phyloP scores from a whole-genome alignment of 64 coral and sea anemone genomes.

The Anthopleura sola region DNA sequence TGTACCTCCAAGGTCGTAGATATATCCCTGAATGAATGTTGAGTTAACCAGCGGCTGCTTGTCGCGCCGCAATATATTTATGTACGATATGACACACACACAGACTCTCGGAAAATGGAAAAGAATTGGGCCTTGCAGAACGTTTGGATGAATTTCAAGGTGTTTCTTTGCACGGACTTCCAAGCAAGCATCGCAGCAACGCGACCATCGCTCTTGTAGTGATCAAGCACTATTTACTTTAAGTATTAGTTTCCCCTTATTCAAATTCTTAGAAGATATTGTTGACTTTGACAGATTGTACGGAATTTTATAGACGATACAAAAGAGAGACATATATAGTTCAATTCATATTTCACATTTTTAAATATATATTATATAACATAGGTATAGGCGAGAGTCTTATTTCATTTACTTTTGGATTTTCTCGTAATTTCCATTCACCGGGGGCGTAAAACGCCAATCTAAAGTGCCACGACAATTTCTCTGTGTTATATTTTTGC shows the following conservation, averaged over 20 bases:
- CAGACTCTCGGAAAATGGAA: conserved; percentile 5
- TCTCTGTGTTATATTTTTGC: conserved; percentile 19
- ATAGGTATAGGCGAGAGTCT: conserved; percentile 19
- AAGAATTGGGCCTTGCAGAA: conserved; percentile 14
- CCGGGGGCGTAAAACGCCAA: conserved; percentile 76
- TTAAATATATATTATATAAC: conserved; percentile 36
- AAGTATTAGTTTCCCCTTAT: conserved; percentile 81
- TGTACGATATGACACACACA: conserved; percentile 25
- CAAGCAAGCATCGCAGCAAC: conserved; percentile 5
- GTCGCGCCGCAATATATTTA: conserved; percentile 62
- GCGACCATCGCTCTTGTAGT: conserved; percentile 58
- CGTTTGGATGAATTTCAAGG: conserved; percentile 9
- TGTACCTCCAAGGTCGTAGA: conserved; percentile 71
- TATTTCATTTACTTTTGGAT: conserved; percentile 38
- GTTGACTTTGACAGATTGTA: conserved; percentile 61
- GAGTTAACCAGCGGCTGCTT: conserved; percentile 36
- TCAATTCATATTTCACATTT: conserved; percentile 52
- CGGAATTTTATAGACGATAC: conserved; percentile 64
- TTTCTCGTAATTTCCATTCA: conserved; percentile 31
- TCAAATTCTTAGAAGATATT: conserved; percentile 38
- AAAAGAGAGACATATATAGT: conserved; percentile 21
- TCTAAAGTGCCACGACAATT: conserved; percentile 28
- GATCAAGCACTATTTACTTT: conserved; percentile 90
- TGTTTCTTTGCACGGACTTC: background rate
- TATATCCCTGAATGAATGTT: conserved; percentile 38